Base-by-base conservation (phyloP, 2,888 invertebrate species). In the Eristalinus sepulchralis region DNA sequence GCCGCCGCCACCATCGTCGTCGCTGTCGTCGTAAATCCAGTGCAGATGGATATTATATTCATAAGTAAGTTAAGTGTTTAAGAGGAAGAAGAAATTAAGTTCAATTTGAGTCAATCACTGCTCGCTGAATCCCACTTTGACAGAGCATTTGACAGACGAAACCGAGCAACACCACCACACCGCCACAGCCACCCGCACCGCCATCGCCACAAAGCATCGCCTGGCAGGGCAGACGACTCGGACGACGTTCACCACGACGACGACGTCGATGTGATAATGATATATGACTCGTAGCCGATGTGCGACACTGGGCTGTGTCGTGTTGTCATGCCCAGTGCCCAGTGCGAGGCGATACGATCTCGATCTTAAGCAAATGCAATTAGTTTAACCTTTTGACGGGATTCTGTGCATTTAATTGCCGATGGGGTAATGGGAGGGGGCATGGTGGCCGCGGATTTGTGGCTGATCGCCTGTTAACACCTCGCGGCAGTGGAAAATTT, bases 81-180 rank as follows among this genome's bases (percentile, higher is more conserved):
- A 90, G 88, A 90, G 90, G 90, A 90, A 90, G 90, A 89, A 89
- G 89, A 89, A 90, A 90, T 90, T 90, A 90, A 90, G 90, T 89
- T 88, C 90, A 90, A 90, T 90, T 90, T 90, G 89, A 89, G 89
- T 89, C 89, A 90, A 90, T 90, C 90, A 90, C 90, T 88, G 89
- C 88, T 71, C 47, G n/a, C 83, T 83, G 83, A 86, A 70, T 79
- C 86, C 88, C 88, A 88, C 89, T 89, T 89, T 88, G 84, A 88
- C 78, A 78, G 77, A 64, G 76, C 77, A 83, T 83, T 80, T 79
- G 80, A 77, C 80, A 80, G 70, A 73, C 83, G 60, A 77, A 82
- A 64, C 63, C 75, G 13, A 72, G 13, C 66, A n/a, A 81, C 81
- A 62, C 53, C 36, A 57, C 33, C 34, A 24, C 59, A 24, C 59